Base-by-base conservation (phyloP, 2,797 vertebrate genomes). In the Acomys russatus region DNA sequence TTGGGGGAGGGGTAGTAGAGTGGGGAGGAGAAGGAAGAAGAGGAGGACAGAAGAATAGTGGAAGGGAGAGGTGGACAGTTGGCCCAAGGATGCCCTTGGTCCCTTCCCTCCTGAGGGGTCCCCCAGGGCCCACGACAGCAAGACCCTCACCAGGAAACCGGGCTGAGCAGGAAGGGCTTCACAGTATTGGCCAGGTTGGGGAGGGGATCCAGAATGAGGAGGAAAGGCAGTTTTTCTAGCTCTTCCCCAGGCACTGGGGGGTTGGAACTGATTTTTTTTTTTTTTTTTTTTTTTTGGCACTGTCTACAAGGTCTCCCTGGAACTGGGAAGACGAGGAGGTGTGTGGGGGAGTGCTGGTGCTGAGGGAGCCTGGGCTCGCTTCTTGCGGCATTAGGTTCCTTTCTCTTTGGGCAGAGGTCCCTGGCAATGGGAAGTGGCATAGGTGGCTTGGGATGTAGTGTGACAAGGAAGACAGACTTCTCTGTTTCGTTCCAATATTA, bases 31-130 rank as follows among this genome's bases (percentile, higher is more conserved):
- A 64, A 94, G 91, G 91, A 17, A 28, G 38, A 79, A 30, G 1
- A n/a, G 10, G 82, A 93, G 56, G 74, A 49, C 44, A 76, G 74
- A 76, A 76, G 59, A 94, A 90, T 30, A 95, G 86, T 30, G 22
- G 87, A 61, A 88, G 83, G 59, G 76, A 97, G 78, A 94, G 86
- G 92, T 20, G 59, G 78, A 96, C 56, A 92, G 77, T 90, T 94
- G 96, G 95, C 96, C 96, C 90, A 92, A 96, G 96, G 95, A 96
- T 96, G 90, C 85, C 97, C 93, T 96, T 96, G 92, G 96, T 96
- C 89, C 93, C 92, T 93, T 97, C 86, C 95, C 83, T 95, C 76
- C 93, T 9, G 0, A 86, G 73, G 38, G 38, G 12, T 84, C 44
- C 89, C 15, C 33, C 38, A 91, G 80, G 90, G 78, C 88, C 86